Conservation (phyloP, 2,888 invertebrate species). For the Liodrosophila aerea region DNA sequence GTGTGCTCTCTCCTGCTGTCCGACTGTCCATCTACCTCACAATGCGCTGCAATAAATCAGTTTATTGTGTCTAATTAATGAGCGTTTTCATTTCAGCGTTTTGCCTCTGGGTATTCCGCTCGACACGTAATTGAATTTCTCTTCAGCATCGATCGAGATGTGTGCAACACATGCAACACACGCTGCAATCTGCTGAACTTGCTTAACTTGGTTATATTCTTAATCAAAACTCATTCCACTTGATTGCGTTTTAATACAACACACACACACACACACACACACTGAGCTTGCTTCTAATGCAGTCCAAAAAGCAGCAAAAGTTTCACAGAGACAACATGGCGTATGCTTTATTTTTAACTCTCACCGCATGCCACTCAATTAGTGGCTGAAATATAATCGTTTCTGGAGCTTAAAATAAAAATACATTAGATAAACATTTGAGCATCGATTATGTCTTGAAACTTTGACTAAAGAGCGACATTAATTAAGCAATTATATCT, state of each 20-base stretch:
- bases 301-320: constrained; percentile 2
- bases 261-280: constrained; percentile 1
- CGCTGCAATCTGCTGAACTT: constrained; percentile 27
- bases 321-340: constrained; percentile 20
- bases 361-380: neutral
- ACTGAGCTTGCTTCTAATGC: too few relatives aligned
- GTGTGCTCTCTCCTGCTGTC: too few relatives aligned
- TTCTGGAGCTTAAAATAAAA: too few relatives aligned
- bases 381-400: too few relatives aligned
- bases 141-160: constrained; percentile 18
- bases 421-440: too few relatives aligned
- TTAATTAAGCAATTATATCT: too few relatives aligned
- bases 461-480: too few relatives aligned
- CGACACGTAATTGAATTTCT: constrained; percentile 39
- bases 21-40: constrained; percentile 4
- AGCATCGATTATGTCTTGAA: too few relatives aligned
- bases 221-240: constrained; percentile 70
- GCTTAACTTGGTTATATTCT: constrained; percentile 62
- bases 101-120: constrained; percentile 19
- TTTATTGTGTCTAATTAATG: constrained; percentile 63
- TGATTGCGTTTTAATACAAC: constrained; percentile 57
- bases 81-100: constrained; percentile 18
- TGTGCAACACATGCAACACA: neutral
- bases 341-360: constrained; percentile 26
- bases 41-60: constrained; percentile 47